These are phyloP conservation scores for Oryzias celebensis DNA, from an alignment of 2,113 vertebrate species.

Conservation along the genomic window DNA sequence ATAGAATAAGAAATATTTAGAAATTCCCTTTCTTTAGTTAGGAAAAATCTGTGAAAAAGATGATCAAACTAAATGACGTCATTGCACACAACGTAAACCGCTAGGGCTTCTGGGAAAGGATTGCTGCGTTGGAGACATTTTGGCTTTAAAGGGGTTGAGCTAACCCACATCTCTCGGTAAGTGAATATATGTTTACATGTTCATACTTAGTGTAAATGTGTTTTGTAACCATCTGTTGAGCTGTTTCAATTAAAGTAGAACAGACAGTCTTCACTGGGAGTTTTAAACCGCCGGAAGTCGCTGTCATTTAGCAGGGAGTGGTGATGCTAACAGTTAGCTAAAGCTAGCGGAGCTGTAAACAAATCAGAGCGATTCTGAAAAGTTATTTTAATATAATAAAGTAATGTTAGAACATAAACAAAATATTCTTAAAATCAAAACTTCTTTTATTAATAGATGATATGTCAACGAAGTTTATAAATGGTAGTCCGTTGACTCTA, in stretches of 20 bases:
- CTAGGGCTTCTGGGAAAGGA: conserved; percentile 57
- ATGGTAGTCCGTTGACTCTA: too few relatives aligned
- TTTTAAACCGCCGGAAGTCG: not conserved
- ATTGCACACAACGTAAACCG: conserved; percentile 19
- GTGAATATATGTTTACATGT: conserved; percentile 14
- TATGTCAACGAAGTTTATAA: too few relatives aligned
- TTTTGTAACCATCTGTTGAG: not conserved
- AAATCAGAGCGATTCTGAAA: conserved; percentile 2
- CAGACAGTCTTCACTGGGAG: accelerated
- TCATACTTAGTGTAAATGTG: too few relatives aligned
- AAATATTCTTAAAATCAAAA: too few relatives aligned
- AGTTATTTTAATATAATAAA: too few relatives aligned
- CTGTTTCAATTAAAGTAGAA: accelerated
- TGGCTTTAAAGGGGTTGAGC: conserved; percentile 75
- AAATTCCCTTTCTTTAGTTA: too few relatives aligned
- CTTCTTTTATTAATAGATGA: too few relatives aligned
- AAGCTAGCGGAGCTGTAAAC: conserved; percentile 23
- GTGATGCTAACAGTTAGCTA: conserved; percentile 64
- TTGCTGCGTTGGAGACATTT: conserved; percentile 68
- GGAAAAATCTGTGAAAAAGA: conserved; percentile 7
- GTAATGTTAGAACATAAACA: too few relatives aligned
- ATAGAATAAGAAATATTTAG: too few relatives aligned
- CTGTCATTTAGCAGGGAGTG: conserved; percentile 54
- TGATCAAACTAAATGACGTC: conserved; percentile 57
- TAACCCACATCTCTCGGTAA: conserved; percentile 67